Percentiles rank a stretch among this genome's conserved stretches.
These are phyloP conservation scores for Nasalis larvatus DNA, from an alignment of 2,113 vertebrate species.

Conservation along the genomic window DNA sequence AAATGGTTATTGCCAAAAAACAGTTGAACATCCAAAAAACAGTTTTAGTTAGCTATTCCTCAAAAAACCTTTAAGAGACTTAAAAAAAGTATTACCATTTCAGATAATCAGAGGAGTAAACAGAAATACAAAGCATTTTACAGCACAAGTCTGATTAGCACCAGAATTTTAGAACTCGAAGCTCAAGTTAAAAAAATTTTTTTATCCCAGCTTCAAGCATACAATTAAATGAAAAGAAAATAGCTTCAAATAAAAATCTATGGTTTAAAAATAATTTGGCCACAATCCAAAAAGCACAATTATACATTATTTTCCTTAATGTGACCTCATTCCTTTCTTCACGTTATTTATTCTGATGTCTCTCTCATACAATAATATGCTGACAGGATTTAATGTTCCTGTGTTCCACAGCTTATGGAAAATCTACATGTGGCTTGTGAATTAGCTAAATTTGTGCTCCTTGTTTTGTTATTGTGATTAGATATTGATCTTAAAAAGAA, in stretches of 20 bases:
- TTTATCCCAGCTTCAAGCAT: not conserved
- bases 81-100: not conserved
- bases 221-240: not conserved
- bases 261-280: not conserved
- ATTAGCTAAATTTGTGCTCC: not conserved
- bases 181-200: not conserved
- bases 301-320: not conserved
- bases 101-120: not conserved
- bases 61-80: not conserved
- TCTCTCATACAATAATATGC: not conserved
- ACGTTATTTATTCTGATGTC: conserved; percentile 11
- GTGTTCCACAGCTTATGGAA: not conserved
- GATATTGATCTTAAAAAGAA: not conserved
- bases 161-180: not conserved
- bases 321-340: not conserved
- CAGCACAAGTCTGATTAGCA: not conserved
- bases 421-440: not conserved
- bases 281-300: not conserved
- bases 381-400: not conserved
- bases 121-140: not conserved
- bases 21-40: not conserved
- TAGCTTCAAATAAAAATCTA: not conserved
- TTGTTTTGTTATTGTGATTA: conserved; percentile 30
- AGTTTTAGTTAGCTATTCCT: not conserved
- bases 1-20: conserved; percentile 7